Percentiles rank a stretch among this genome's conserved stretches.
phyloP scores from a whole-genome alignment of 1,140 invertebrate genomes.

The Cydia pomonella region DNA sequence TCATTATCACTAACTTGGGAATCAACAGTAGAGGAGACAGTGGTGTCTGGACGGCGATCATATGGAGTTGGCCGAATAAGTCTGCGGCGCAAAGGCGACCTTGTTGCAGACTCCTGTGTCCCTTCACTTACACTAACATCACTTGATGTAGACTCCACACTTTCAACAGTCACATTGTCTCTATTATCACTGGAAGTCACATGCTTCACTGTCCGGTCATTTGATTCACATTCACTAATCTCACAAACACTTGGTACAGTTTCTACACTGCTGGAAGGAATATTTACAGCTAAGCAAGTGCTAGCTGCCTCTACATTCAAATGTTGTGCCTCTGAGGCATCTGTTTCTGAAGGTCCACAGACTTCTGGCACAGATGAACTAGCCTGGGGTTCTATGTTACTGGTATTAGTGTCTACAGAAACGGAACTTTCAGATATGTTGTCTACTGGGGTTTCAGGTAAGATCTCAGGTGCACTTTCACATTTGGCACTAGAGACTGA shows the following conservation, averaged over 20 bases:
- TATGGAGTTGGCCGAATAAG: conserved; percentile 64
- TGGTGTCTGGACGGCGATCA: conserved; percentile 68
- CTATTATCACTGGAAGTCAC: conserved; percentile 70
- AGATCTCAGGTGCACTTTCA: conserved; percentile 40
- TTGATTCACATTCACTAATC: conserved; percentile 54
- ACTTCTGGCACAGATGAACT: conserved; percentile 45
- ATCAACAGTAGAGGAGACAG: conserved; percentile 73
- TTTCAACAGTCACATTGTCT: conserved; percentile 72
- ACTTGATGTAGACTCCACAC: conserved; percentile 73
- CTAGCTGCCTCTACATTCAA: conserved; percentile 44
- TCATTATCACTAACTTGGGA: conserved; percentile 56
- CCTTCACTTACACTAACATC: conserved; percentile 69
- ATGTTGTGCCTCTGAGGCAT: conserved; percentile 46
- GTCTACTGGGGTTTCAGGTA: conserved; percentile 40
- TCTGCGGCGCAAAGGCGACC: conserved; percentile 60
- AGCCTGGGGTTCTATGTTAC: conserved; percentile 46
- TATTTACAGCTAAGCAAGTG: conserved; percentile 53
- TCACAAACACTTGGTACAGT: conserved; percentile 53
- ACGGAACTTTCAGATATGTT: conserved; percentile 41
- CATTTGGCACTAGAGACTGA: conserved; percentile 55
- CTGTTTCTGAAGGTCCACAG: conserved; percentile 40
- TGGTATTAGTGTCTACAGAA: conserved; percentile 39
- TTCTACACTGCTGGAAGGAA: conserved; percentile 69
- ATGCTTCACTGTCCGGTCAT: conserved; percentile 71
- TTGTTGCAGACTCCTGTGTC: conserved; percentile 51